phyloP scores from a whole-genome alignment of 2,888 invertebrate genomes.

The Helleia helle region DNA sequence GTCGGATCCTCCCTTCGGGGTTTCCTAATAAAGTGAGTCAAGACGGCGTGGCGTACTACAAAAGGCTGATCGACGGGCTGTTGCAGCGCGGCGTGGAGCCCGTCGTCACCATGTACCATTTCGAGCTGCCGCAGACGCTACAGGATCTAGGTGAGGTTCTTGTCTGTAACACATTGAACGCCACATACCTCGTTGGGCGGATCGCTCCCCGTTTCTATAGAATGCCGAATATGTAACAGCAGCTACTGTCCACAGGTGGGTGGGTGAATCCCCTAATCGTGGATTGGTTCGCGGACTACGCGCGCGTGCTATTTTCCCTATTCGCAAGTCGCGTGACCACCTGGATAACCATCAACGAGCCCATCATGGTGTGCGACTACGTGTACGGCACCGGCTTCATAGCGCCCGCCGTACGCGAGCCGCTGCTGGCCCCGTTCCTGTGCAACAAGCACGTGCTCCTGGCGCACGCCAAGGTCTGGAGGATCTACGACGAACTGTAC shows the following conservation, averaged over 20 bases:
- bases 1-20: conserved; percentile 78
- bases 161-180: too few species aligned
- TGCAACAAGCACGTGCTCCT: conserved; percentile 77
- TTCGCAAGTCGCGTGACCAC: conserved; percentile 76
- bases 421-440: conserved; percentile 67
- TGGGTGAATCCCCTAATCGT: conserved; percentile 77
- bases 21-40: conserved; percentile 71
- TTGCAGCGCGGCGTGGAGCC: conserved; percentile 74
- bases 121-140: conserved; percentile 68
- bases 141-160: conserved; percentile 27
- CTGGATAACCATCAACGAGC: conserved; percentile 85
- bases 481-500: conserved; percentile 70
- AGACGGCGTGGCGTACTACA: conserved; percentile 81
- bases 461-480: conserved; percentile 77
- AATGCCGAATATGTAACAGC: conserved; percentile 12
- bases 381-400: conserved; percentile 48
- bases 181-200: too few species aligned
- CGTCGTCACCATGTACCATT: conserved; percentile 74
- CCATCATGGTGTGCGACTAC: conserved; percentile 49
- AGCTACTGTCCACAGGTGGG: conserved; percentile 54
- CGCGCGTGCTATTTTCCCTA: conserved; percentile 65
- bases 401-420: conserved; percentile 37
- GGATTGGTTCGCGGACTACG: conserved; percentile 77
- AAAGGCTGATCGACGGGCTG: conserved; percentile 77
- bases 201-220: too few species aligned